Conservation (phyloP, 2,113 vertebrate species). For the Callipepla californica region DNA sequence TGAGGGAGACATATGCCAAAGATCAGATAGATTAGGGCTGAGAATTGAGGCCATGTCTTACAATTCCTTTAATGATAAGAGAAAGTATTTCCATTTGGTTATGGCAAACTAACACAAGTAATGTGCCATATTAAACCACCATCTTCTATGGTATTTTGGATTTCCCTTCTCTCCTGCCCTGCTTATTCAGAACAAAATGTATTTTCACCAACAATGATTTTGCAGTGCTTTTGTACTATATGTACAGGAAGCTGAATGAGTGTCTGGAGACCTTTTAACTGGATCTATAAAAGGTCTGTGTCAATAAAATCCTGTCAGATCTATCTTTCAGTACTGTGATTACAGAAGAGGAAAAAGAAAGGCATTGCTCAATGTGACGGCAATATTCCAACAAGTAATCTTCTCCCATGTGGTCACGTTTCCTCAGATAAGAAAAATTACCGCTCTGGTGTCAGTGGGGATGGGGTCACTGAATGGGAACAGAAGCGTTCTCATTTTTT, state of each 20-base stretch:
- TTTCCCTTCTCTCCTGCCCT: background rate
- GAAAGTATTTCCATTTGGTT: slow-evolving; percentile 7
- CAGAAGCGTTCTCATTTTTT: slow-evolving; percentile 37
- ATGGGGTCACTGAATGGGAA: slow-evolving; percentile 56
- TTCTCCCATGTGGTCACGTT: slow-evolving; percentile 72
- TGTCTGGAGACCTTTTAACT: slow-evolving; percentile 68
- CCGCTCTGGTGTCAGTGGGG: slow-evolving; percentile 13
- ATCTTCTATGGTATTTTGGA: slow-evolving; percentile 17
- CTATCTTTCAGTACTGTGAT: slow-evolving; percentile 58
- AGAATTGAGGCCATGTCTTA: slow-evolving; percentile 11
- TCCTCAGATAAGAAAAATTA: slow-evolving; percentile 73
- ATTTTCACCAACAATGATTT: slow-evolving; percentile 42
- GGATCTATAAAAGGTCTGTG: slow-evolving; percentile 72
- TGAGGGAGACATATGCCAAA: slow-evolving; percentile 45
- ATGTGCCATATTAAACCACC: background rate
- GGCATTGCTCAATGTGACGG: slow-evolving; percentile 58
- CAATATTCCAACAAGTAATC: slow-evolving; percentile 63
- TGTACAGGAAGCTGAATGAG: slow-evolving; percentile 63
- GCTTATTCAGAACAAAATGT: slow-evolving; percentile 29
- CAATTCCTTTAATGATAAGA: slow-evolving; percentile 41
- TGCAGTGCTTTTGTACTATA: slow-evolving; percentile 44
- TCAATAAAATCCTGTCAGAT: slow-evolving; percentile 71
- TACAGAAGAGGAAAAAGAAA: slow-evolving; percentile 59
- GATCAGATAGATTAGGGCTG: slow-evolving; percentile 7
- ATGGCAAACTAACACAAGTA: background rate